Evolutionary conservation across 2,888 invertebrate genomes (phyloP).

Genomic region (Altica lythri): DNA sequence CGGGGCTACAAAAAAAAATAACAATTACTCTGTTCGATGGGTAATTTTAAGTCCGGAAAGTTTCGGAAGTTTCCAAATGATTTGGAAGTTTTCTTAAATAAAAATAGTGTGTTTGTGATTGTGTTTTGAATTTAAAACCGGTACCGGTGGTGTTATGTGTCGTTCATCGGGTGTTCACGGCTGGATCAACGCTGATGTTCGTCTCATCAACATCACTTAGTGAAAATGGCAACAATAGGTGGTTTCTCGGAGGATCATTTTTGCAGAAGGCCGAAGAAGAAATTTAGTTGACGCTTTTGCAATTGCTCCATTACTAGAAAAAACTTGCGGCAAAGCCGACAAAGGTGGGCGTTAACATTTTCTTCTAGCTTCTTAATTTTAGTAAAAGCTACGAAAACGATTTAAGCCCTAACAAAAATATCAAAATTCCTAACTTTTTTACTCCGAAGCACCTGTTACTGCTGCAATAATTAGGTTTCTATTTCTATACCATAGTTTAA

Average conservation of each 20-base stretch:
- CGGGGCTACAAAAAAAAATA: constrained; percentile 47
- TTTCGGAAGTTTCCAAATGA: constrained; percentile 21
- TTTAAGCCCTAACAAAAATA: too few relatives aligned
- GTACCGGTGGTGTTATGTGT: constrained; percentile 58
- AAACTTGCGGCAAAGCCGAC: constrained; percentile 54
- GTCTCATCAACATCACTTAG: constrained; percentile 54
- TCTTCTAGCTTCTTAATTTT: constrained; percentile 6
- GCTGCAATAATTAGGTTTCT: too few relatives aligned
- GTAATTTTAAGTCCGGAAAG: constrained; percentile 24
- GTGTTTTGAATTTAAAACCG: constrained; percentile 55
- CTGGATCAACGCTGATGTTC: constrained; percentile 52
- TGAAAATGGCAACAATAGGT: constrained; percentile 61
- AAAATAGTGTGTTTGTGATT: constrained; percentile 47
- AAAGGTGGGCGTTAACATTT: constrained; percentile 51
- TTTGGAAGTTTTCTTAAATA: constrained; percentile 27
- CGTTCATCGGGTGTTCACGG: constrained; percentile 51
- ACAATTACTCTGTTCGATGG: constrained; percentile 30
- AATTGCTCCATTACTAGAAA: constrained; percentile 53
- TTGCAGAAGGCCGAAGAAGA: constrained; percentile 61
- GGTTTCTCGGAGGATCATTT: constrained; percentile 59
- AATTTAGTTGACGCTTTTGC: constrained; percentile 62
- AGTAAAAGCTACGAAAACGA: too few relatives aligned
- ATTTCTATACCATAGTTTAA: too few relatives aligned
- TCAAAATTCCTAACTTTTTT: too few relatives aligned
- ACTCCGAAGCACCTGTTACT: too few relatives aligned